Evolutionary conservation across 1,140 invertebrate genomes (phyloP).

Genomic region (Nasonia giraulti): DNA sequence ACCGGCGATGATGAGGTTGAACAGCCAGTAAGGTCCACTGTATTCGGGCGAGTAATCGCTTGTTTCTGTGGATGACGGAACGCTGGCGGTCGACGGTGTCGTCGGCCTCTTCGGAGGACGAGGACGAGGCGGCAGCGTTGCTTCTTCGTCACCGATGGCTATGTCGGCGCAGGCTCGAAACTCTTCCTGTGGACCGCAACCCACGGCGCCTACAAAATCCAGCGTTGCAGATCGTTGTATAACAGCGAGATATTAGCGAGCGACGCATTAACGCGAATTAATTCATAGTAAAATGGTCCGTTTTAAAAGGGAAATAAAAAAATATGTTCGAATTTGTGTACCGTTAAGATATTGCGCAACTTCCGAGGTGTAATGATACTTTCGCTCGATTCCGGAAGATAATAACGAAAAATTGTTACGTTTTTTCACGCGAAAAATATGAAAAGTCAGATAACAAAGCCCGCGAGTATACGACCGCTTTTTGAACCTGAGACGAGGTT

Average conservation of each 20-base stretch:
- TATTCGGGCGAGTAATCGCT: constrained; percentile 54
- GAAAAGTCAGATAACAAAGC: background rate
- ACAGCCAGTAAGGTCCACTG: constrained; percentile 62
- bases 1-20: constrained; percentile 70
- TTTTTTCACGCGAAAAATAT: background rate
- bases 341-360: background rate
- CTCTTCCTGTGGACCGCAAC: constrained; percentile 90
- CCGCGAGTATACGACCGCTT: background rate
- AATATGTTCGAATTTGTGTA: no score
- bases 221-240: background rate
- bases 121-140: constrained; percentile 57
- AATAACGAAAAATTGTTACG: background rate
- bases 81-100: constrained; percentile 52
- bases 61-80: constrained; percentile 56
- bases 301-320: no score
- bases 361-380: background rate
- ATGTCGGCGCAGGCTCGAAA: constrained; percentile 91
- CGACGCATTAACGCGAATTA: no score
- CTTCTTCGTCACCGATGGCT: constrained; percentile 77
- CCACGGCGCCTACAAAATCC: constrained; percentile 76
- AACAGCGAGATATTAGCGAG: background rate
- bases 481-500: background rate
- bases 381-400: background rate
- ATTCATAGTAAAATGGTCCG: no score
- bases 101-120: constrained; percentile 52